A percentile compares a stretch with the other conserved stretches of the same genome.
Evolutionary conservation across 2,888 invertebrate species (phyloP).

Genomic region (Tetranychus piercei): DNA sequence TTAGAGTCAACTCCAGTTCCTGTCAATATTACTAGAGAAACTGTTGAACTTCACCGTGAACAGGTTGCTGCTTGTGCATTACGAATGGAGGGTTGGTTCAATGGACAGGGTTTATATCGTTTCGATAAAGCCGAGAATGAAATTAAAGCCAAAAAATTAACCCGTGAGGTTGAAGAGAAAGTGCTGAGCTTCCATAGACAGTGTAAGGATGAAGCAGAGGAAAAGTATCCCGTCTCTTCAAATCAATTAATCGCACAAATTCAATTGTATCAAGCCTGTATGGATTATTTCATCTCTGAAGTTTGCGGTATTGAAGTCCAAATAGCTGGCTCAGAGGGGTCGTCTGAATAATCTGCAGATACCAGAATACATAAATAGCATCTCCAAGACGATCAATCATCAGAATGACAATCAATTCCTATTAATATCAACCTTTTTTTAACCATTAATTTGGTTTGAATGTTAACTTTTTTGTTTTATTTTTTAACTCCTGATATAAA

Average conservation of each 20-base stretch:
- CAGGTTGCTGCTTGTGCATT: slow-evolving; percentile 23
- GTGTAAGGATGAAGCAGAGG: slow-evolving; percentile 20
- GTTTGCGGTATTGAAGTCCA: slow-evolving; percentile 22
- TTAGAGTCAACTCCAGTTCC: slow-evolving; percentile 22
- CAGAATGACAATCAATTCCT: not conserved
- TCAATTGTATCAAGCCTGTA: slow-evolving; percentile 23
- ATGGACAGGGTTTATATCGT: slow-evolving; percentile 13
- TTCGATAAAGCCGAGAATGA: slow-evolving; percentile 22
- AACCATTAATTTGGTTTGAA: too few relatives aligned
- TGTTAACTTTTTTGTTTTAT: too few relatives aligned
- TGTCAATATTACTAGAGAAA: slow-evolving; percentile 22
- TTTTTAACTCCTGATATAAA: too few relatives aligned
- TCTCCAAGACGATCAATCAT: not conserved
- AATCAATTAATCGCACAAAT: slow-evolving; percentile 20
- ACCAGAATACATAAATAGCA: not conserved
- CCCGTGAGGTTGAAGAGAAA: slow-evolving; percentile 16
- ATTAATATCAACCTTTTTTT: too few relatives aligned
- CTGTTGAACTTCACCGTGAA: slow-evolving; percentile 22
- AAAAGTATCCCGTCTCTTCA: slow-evolving; percentile 20
- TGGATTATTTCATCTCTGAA: slow-evolving; percentile 22
- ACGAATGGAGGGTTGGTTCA: slow-evolving; percentile 21
- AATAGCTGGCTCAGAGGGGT: slow-evolving; percentile 13
- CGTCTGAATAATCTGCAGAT: not conserved
- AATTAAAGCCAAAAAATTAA: slow-evolving; percentile 20
- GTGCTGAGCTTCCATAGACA: slow-evolving; percentile 20